phyloP scores from a whole-genome alignment of 2,113 vertebrate species.

The Leptodactylus fuscus region DNA sequence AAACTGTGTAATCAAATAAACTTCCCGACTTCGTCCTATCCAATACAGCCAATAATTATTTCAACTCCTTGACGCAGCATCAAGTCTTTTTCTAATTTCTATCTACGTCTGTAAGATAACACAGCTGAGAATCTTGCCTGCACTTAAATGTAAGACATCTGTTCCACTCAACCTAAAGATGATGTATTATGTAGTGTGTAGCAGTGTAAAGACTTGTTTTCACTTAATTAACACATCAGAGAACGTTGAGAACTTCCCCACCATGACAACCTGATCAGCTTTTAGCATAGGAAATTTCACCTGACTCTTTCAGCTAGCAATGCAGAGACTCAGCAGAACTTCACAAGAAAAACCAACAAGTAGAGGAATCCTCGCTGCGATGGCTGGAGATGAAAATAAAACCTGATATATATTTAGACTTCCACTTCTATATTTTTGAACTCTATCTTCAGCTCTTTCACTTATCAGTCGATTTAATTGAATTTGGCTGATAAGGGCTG shows the following conservation, averaged over 20 bases:
- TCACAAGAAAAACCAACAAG: neutral
- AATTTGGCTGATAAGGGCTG: too few relatives aligned
- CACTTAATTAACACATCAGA: conserved; percentile 58
- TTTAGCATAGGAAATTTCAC: conserved; percentile 42
- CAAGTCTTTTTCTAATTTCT: too few relatives aligned
- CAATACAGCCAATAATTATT: too few relatives aligned
- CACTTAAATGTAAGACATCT: conserved; percentile 57
- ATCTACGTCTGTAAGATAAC: neutral
- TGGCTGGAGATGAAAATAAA: neutral
- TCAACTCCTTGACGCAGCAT: too few relatives aligned
- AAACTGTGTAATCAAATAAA: too few relatives aligned
- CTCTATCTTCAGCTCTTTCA: too few relatives aligned
- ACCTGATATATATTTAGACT: too few relatives aligned
- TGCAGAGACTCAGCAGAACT: neutral
- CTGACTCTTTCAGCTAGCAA: neutral
- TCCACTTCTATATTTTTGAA: too few relatives aligned
- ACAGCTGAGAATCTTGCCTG: conserved; percentile 42
- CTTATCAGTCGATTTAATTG: too few relatives aligned
- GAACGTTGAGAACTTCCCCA: conserved; percentile 35
- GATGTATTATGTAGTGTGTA: conserved; percentile 56
- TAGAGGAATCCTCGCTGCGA: neutral
- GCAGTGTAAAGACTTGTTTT: conserved; percentile 49
- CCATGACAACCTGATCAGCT: conserved; percentile 48
- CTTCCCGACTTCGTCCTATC: too few relatives aligned
- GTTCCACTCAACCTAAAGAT: conserved; percentile 47